Base-by-base conservation (phyloP, 2,888 invertebrate species). In the Resseliella maxima region DNA sequence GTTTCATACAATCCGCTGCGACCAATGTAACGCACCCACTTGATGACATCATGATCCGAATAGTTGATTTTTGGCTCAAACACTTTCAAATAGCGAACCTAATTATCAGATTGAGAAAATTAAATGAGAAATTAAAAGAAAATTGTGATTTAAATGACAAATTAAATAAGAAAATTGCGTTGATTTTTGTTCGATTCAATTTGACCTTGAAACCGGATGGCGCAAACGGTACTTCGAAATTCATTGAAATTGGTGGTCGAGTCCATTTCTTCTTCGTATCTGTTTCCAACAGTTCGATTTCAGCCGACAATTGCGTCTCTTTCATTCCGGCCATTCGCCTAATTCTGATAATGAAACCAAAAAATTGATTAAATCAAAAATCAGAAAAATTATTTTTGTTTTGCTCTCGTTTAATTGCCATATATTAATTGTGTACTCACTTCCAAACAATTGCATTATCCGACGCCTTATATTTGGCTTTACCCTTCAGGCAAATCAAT, bases 191-290 rank as follows among this genome's bases (percentile, higher is more conserved):
- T 59, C 31, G 3, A 31, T 72, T 31, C 0, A 54, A 86, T 54
- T 59, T 88, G n/a, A 92, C 93, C 93, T 99, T 99, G 91, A 99
- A 99, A 0, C 99, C 99, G 86, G 99, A 99, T 6, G 99, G 99
- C 15, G 99, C 99, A 91, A 99, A 99, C 2, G 99, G 99, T 88
- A 99, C 99, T 93, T 99, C 99, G 91, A 99, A 99, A 92, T 98
- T 99, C 99, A 99, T 99, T 0, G 99, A 99, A 90, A 99, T 99
- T 85, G 99, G 99, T 36, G 99, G 99, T 85, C 99, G 94, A 27
- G 99, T 99, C 99, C 99, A 99, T 91, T 99, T 99, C 92, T 99
- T 99, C 92, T 99, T 99, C 18, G 98, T 98, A 90, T 98, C 99
- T 0, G 99, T 99, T 92, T 98, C 98, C 87, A 99, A 93, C 59